Percentiles rank a stretch among this genome's conserved stretches.
phyloP scores from a whole-genome alignment of 1,140 invertebrate species.

The Philopotamus ludificatus region DNA sequence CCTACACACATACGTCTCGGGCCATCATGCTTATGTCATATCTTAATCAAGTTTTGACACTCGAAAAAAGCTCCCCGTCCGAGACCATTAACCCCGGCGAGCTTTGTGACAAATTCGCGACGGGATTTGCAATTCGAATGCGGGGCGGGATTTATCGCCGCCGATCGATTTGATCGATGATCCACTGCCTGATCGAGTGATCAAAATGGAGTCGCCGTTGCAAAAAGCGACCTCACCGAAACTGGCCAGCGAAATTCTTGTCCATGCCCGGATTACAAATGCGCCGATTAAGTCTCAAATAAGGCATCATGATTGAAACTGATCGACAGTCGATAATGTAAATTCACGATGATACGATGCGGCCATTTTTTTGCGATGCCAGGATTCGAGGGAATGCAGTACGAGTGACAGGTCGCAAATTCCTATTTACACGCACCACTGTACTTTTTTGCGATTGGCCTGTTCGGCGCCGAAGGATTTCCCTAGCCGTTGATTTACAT shows the following conservation, averaged over 20 bases:
- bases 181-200: neutral
- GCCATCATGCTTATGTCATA: neutral
- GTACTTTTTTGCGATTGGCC: neutral
- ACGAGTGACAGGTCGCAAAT: constrained; percentile 34
- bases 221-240: constrained; percentile 32
- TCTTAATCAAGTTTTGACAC: neutral
- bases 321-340: constrained; percentile 32
- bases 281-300: constrained; percentile 27
- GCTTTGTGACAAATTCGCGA: neutral
- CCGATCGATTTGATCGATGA: constrained; percentile 27
- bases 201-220: neutral
- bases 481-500: neutral
- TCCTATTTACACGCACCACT: constrained; percentile 33
- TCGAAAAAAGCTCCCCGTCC: neutral
- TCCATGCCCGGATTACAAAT: constrained; percentile 33
- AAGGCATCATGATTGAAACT: constrained; percentile 26
- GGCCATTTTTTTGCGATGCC: neutral
- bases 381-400: constrained; percentile 21
- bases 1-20: no score
- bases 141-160: constrained; percentile 6
- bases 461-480: neutral
- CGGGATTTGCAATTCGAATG: neutral
- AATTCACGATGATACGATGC: constrained; percentile 5
- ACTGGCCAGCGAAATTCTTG: constrained; percentile 22
- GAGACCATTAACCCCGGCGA: neutral